These are phyloP conservation scores for Eupithecia vulgata DNA, from an alignment of 2,888 invertebrate genomes.

Conservation along the genomic window DNA sequence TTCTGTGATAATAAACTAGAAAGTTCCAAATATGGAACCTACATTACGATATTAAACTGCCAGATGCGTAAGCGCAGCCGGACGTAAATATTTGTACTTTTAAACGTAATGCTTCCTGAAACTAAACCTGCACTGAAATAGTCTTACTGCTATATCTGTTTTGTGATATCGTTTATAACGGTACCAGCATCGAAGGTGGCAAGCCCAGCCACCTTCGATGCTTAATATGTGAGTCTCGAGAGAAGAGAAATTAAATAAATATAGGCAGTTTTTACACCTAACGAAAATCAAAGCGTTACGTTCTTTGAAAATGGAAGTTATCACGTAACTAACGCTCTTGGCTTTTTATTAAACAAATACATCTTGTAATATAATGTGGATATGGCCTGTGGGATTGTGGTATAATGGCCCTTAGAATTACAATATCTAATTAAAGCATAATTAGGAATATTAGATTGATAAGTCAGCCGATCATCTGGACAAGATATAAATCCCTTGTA, in stretches of 20 bases:
- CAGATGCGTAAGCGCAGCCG: conserved; percentile 54
- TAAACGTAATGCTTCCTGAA: conserved; percentile 65
- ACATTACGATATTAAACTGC: conserved; percentile 29
- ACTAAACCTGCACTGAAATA: conserved; percentile 52
- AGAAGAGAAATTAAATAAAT: not conserved
- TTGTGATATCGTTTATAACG: conserved; percentile 20
- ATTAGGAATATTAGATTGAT: not conserved
- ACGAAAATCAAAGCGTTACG: not conserved
- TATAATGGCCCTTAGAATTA: too few species aligned
- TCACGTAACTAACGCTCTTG: not conserved
- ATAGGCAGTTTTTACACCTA: not conserved
- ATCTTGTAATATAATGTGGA: not conserved
- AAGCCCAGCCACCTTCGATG: not conserved
- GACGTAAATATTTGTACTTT: conserved; percentile 73
- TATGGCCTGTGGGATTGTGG: too few species aligned
- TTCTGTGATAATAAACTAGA: not conserved
- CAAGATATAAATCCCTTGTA: not conserved
- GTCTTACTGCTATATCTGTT: conserved; percentile 33
- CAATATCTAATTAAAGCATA: too few species aligned
- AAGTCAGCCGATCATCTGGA: not conserved
- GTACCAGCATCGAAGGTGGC: not conserved
- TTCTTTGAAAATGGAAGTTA: not conserved
- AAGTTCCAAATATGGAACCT: conserved; percentile 13
- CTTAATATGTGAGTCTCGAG: not conserved
- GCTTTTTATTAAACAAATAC: not conserved